Conservation (phyloP, 1,140 invertebrate genomes). For the Zaprionus lachaisei region DNA sequence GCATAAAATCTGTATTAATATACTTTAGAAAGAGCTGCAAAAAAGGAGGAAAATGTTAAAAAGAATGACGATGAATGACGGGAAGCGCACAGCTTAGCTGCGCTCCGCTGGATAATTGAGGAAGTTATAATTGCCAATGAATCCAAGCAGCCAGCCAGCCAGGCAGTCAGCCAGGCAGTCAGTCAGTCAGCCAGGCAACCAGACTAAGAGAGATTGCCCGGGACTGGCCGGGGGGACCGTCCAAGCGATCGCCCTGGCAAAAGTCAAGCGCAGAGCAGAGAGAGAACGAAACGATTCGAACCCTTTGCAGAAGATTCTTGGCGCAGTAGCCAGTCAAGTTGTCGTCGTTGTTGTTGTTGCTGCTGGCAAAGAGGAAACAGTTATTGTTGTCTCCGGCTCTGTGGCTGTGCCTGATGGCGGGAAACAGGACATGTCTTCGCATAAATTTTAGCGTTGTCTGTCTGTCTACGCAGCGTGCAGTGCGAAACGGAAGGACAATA, state of each 20-base stretch:
- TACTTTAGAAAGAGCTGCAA: slow-evolving; percentile 44
- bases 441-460: slow-evolving; percentile 66
- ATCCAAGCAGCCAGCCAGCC: slow-evolving; percentile 53
- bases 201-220: slow-evolving; percentile 34
- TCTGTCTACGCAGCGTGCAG: slow-evolving; percentile 26
- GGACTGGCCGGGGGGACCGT: slow-evolving; percentile 23
- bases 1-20: slow-evolving; percentile 64
- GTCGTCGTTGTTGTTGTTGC: slow-evolving; percentile 29
- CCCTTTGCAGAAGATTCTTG: slow-evolving; percentile 62
- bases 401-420: slow-evolving; percentile 46
- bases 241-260: slow-evolving; percentile 16
- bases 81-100: slow-evolving; percentile 81
- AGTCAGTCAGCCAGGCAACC: slow-evolving; percentile 10
- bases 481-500: slow-evolving; percentile 66
- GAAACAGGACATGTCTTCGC: slow-evolving; percentile 79
- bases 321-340: slow-evolving; percentile 50
- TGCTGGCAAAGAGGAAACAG: slow-evolving; percentile 69
- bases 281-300: slow-evolving; percentile 44
- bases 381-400: slow-evolving; percentile 56
- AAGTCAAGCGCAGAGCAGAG: slow-evolving; percentile 49
- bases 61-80: slow-evolving; percentile 83
- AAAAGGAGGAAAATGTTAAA: slow-evolving; percentile 70
- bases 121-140: slow-evolving; percentile 84
- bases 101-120: slow-evolving; percentile 80
- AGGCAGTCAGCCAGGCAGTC: background rate